Evolutionary conservation across 2,113 vertebrate genomes (phyloP), one percentile per base, ranked within the genome.

Genomic region (Callithrix jacchus): DNA sequence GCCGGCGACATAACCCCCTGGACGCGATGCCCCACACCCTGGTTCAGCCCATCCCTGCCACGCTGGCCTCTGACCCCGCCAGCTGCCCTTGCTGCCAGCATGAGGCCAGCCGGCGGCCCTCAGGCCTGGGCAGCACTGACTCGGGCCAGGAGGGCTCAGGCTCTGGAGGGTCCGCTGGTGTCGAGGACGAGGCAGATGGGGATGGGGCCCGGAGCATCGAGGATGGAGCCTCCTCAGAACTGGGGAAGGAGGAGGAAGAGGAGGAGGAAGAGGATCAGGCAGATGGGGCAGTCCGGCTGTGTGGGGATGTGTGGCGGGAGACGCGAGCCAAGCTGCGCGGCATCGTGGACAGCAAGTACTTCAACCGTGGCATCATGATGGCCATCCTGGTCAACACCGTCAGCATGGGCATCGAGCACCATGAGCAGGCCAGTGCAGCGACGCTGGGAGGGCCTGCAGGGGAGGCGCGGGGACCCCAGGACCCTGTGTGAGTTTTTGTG

Each of bases 261-360:
- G 58, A 64, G 61, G 61, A 64, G 54, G 58, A 64, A 30, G 61
- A 64, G 58, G 96, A 96, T 11, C 97, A 94, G 56, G 97, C 70
- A 1, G 97, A 97, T 0, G 92, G 98, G 18, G 56, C 96, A 1
- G 77, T 98, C 94, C 84, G 97, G 49, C 96, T 99, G 45, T 99
- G 98, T 14, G 93, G 96, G 52, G 98, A 97, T 5, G 81, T 99
- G 96, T 99, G 98, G 98, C 80, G 97, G 61, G 98, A 99, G 97
- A 98, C 98, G 0, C 98, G 99, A 64, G 97, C 98, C 97, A 99
- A 99, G 97, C 98, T 99, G 92, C 99, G 99, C 97, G 98, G 99
- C 87, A 99, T 99, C 42, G 99, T 99, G 97, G 99, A 99, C 98
- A 99, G 99, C 99, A 99, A 99, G 77, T 99, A 99, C 98, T 99